Base-by-base conservation (phyloP, 2,797 vertebrate genomes). In the Phoeniculus purpureus region DNA sequence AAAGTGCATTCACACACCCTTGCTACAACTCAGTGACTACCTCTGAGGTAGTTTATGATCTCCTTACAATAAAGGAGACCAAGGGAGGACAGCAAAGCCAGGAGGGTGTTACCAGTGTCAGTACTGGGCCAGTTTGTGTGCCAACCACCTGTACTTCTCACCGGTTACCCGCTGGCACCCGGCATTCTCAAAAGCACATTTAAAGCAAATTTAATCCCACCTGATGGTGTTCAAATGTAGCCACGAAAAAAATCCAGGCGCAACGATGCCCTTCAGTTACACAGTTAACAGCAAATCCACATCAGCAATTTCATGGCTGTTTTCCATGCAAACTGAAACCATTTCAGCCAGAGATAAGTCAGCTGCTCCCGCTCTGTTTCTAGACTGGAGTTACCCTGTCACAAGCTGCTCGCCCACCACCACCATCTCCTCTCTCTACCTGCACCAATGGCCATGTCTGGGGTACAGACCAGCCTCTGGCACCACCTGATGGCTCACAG, bases 241-340 rank as follows among this genome's bases (percentile, higher is more conserved):
- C 37, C 66, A 45, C 66, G n/a, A n/a, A 43, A n/a, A 59, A 62
- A 78, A 21, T 40, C 31, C 71, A 61, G 14, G 29, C 16, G 52
- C 65, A 89, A 79, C 4, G 52, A 78, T 32, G 43, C 32, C 22
- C 76, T 70, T 15, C 27, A 68, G 27, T 32, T 15, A 23, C 72
- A 88, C 29, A 60, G 62, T 65, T 75, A 87, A 81, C 56, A 92
- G 55, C 31, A 79, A 68, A 88, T 47, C 54, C 31, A 15, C 60
- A 55, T 26, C 56, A 84, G 70, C 51, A 73, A 93, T 65, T 72
- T 81, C 37, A 47, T 11, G 21, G 58, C 25, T 40, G 25, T 78
- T 90, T 60, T 60, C 55, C 56, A 78, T 27, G 67, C 51, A 78
- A 64, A 87, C 87, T 27, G n/a, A 86, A 92, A 90, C 48, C 10